A percentile compares a stretch with the other conserved stretches of the same genome.
Evolutionary conservation across 1,140 invertebrate genomes (phyloP).

Genomic region (Lineus longissimus): DNA sequence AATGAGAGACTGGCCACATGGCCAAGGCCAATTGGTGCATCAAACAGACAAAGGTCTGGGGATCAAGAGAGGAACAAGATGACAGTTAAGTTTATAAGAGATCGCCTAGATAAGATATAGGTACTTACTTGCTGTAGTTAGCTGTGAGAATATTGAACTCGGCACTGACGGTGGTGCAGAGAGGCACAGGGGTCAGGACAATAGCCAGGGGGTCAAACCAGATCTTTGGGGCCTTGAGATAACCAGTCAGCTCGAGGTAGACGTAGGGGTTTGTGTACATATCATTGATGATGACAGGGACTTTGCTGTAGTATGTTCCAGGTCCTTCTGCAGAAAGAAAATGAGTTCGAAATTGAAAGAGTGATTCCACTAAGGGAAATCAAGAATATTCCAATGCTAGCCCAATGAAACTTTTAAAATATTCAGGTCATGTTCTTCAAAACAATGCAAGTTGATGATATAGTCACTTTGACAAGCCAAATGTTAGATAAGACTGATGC

Average conservation of each 20-base stretch:
- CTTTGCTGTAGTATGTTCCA: conserved; percentile 33
- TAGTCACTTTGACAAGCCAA: no score
- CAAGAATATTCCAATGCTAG: no score
- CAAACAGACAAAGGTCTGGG: no score
- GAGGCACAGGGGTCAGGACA: conserved; percentile 48
- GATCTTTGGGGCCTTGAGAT: conserved; percentile 41
- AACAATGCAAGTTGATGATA: no score
- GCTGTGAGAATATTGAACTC: conserved; percentile 43
- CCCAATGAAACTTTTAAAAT: no score
- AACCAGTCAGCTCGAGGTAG: conserved; percentile 39
- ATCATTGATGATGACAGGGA: conserved; percentile 48
- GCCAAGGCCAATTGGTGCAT: no score
- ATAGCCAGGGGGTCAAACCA: conserved; percentile 50
- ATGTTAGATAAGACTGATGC: no score
- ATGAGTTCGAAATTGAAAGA: neutral
- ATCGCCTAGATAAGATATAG: neutral
- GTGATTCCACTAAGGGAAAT: no score
- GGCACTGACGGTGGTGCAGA: conserved; percentile 36
- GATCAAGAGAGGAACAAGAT: no score
- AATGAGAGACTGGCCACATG: no score
- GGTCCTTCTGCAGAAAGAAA: conserved; percentile 31
- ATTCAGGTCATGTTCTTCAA: neutral
- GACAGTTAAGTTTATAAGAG: no score
- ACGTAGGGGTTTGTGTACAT: conserved; percentile 44
- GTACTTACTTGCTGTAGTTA: conserved; percentile 47